Conservation (phyloP, 2,113 vertebrate genomes). For the Gadus chalcogrammus region DNA sequence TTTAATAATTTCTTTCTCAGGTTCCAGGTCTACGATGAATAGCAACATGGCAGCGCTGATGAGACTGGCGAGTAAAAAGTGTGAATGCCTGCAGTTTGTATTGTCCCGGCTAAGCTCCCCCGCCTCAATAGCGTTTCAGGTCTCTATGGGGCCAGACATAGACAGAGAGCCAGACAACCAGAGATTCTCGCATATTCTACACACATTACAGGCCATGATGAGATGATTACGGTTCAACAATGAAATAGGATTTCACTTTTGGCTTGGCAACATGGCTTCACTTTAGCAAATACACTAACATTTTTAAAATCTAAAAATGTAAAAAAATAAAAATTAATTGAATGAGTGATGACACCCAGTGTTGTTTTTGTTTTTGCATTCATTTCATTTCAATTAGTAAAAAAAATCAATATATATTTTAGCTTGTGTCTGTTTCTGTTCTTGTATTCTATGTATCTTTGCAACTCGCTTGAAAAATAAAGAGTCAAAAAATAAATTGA, state of each 20-base stretch:
- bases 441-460: no score
- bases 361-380: no score
- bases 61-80: conserved; percentile 34
- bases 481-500: no score
- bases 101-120: conserved; percentile 59
- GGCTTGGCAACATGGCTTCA: background rate
- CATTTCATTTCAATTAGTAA: no score
- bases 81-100: conserved; percentile 53
- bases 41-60: conserved; percentile 21
- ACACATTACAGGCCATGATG: conserved; percentile 1
- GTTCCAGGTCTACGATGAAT: conserved; percentile 18
- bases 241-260: background rate
- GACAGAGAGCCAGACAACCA: conserved; percentile 11
- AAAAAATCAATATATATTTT: no score
- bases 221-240: background rate
- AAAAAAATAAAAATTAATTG: no score
- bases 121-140: conserved; percentile 21
- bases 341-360: no score
- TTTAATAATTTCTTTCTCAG: no score
- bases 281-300: background rate
- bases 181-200: conserved; percentile 42
- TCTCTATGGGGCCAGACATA: conserved; percentile 17
- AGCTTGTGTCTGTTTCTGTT: no score
- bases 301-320: background rate
- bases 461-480: no score